phyloP scores from a whole-genome alignment of 2,888 invertebrate genomes.

The Leptinotarsa rubiginosa region DNA sequence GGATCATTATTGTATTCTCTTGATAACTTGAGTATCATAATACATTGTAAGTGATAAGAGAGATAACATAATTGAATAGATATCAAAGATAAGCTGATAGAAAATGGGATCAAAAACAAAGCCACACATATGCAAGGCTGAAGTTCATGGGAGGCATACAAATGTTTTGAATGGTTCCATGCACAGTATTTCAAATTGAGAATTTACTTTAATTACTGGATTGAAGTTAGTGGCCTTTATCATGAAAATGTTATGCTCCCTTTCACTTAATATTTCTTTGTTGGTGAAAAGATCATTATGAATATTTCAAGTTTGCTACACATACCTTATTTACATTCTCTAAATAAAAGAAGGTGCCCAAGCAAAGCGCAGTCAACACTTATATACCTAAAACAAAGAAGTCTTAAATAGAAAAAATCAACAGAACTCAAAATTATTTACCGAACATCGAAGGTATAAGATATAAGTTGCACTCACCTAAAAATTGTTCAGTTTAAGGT shows the following conservation, averaged over 20 bases:
- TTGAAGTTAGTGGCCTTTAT: background rate
- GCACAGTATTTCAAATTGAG: background rate
- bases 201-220: background rate
- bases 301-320: background rate
- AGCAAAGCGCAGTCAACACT: background rate
- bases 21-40: slow-evolving; percentile 12
- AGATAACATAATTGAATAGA: slow-evolving; percentile 21
- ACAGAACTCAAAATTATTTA: background rate
- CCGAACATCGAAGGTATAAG: background rate
- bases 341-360: background rate
- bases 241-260: background rate
- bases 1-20: slow-evolving; percentile 5
- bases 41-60: slow-evolving; percentile 9
- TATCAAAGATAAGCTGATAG: slow-evolving; percentile 22
- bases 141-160: background rate
- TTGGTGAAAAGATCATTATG: background rate
- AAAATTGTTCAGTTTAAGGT: slow-evolving; percentile 16
- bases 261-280: slow-evolving; percentile 1
- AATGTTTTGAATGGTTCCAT: background rate
- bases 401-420: background rate
- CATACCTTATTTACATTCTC: slow-evolving; percentile 16
- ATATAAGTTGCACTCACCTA: slow-evolving; percentile 18
- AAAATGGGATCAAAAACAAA: background rate
- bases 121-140: background rate
- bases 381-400: slow-evolving; percentile 8